These are phyloP conservation scores for Aegithalos caudatus DNA, from an alignment of 2,113 vertebrate species.

Conservation along the genomic window DNA sequence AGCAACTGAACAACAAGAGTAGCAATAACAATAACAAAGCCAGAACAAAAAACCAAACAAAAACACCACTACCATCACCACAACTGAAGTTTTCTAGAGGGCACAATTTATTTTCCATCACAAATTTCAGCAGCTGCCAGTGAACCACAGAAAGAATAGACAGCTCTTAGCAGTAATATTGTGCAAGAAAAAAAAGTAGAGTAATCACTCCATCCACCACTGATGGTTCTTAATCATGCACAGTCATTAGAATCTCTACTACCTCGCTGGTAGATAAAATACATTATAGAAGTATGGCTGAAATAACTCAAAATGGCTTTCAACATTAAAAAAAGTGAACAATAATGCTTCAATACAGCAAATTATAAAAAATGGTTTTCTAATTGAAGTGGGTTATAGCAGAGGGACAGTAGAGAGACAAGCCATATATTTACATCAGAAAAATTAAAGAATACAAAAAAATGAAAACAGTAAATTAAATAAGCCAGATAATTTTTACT, in stretches of 20 bases:
- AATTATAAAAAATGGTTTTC: background rate
- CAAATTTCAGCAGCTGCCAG: background rate
- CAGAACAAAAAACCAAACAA: accelerated
- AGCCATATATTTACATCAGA: background rate
- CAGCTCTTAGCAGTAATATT: background rate
- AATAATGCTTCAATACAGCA: background rate
- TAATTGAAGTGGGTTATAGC: background rate
- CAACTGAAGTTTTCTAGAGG: background rate
- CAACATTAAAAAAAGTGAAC: background rate
- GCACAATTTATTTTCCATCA: background rate
- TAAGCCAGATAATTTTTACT: background rate
- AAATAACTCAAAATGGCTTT: background rate
- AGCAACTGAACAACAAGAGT: background rate
- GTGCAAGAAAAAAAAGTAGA: background rate
- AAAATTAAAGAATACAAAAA: background rate
- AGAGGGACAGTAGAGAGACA: background rate
- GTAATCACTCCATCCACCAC: background rate
- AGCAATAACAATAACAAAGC: background rate
- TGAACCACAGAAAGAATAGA: background rate
- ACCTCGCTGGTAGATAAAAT: background rate
- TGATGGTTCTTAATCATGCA: background rate
- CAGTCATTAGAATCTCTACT: background rate
- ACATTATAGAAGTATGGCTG: background rate
- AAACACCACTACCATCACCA: accelerated
- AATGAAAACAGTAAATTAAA: background rate